Evolutionary conservation across 2,888 invertebrate genomes (phyloP).

Genomic region (Diaprepes abbreviatus): DNA sequence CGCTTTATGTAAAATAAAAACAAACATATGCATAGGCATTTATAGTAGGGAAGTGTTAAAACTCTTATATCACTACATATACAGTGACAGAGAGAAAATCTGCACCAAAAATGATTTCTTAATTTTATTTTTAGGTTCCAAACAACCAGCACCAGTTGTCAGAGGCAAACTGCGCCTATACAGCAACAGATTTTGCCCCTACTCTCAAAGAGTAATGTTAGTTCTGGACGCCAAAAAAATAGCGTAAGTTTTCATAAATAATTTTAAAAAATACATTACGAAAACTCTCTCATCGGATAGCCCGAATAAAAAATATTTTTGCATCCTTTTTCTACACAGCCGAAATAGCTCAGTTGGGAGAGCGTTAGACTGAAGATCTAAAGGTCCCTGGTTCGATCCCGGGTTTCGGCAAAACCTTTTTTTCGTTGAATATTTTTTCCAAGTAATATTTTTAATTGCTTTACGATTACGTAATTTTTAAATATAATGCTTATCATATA

Average conservation of each 20-base stretch:
- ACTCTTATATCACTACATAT: too few species aligned
- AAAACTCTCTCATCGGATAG: neutral
- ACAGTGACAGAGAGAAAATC: too few species aligned
- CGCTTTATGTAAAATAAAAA: too few species aligned
- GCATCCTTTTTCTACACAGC: constrained; percentile 57
- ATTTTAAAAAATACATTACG: neutral
- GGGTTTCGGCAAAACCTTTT: constrained; percentile 72
- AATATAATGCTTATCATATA: too few species aligned
- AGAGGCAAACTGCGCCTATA: constrained; percentile 80
- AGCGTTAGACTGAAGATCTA: constrained; percentile 84
- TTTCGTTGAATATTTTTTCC: too few species aligned
- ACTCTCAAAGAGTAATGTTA: constrained; percentile 81
- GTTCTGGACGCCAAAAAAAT: constrained; percentile 84
- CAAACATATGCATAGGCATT: too few species aligned
- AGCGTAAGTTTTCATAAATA: constrained; percentile 68
- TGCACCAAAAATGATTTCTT: too few species aligned
- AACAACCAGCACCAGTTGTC: constrained; percentile 71
- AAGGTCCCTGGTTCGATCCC: constrained; percentile 81
- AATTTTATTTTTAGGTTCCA: constrained; percentile 73
- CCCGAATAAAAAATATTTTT: neutral
- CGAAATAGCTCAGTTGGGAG: constrained; percentile 88
- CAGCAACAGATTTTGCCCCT: constrained; percentile 90
- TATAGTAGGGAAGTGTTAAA: too few species aligned
- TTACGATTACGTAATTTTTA: neutral
- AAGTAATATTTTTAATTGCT: neutral